Base-by-base conservation (phyloP, 2,888 invertebrate genomes). In the Elegia similella region DNA sequence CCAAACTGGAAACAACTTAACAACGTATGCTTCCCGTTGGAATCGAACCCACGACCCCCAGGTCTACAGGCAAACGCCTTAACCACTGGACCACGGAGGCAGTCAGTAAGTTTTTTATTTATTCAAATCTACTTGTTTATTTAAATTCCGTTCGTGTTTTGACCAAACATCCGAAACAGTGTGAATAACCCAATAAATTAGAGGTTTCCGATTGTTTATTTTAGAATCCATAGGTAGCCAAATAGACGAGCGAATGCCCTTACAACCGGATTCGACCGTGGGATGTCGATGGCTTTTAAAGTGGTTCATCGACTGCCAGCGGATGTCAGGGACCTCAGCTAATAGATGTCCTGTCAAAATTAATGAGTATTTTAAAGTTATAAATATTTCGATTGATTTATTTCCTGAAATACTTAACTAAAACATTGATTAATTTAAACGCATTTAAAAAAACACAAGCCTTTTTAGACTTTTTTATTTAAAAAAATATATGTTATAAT, bases 271-370 rank as follows among this genome's bases (percentile, higher is more conserved):
- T 53, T 13, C 29, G 15, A 42, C 8, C 53, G 53, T 53, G 53
- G 53, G 53, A 53, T 53, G 53, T 42, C 53, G 42, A 13, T 53
- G 53, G 15, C 53, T 42, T 53, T 42, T 53, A 42, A 53, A 42
- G 54, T 32, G 54, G 54, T 44, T 17, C 43, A 44, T 54, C 44
- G 29, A 54, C 32, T 32, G n/a, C 7, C 6, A 10, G 10, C 6
- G 3, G 38, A 44, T 32, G 43, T 53, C 43, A 30, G 38, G 42
- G 13, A 52, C 23, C 42, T 42, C 7, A 17, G 7, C 13, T 38
- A 23, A 53, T 42, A 7, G 23, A 42, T 52, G 12, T 44, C 43
- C 12, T 50, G 34, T 46, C 46, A 23, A 23, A 7, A 23, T 3
- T 38, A 10, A 38, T 38, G 10, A 38, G n/a, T 8, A 8, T 12